phyloP scores from a whole-genome alignment of 2,113 vertebrate species.

The Telmatochromis sp. region DNA sequence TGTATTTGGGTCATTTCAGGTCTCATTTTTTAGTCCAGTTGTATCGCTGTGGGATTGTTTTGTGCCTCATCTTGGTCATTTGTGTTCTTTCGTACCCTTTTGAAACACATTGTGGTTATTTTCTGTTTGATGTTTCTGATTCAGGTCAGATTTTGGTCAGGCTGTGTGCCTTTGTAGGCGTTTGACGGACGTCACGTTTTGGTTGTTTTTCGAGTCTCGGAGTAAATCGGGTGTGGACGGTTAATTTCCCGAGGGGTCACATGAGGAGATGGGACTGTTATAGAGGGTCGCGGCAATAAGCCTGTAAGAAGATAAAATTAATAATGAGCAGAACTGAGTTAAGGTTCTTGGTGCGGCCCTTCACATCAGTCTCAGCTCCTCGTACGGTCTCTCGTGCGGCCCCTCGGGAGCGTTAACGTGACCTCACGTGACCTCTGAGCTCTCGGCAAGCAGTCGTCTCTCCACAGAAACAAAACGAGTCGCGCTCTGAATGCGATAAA shows the following conservation, averaged over 20 bases:
- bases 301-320: background rate
- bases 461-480: background rate
- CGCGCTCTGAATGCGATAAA: background rate
- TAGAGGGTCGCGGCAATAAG: background rate
- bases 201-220: background rate
- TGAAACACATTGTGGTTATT: background rate
- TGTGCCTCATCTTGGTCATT: background rate
- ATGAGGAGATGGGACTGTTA: background rate
- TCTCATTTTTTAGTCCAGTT: background rate
- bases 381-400: rapidly evolving
- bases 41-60: background rate
- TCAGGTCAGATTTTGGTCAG: background rate
- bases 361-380: background rate
- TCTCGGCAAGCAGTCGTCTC: background rate
- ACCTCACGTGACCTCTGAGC: background rate
- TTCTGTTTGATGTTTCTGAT: background rate
- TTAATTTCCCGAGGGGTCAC: background rate
- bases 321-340: background rate
- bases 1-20: background rate
- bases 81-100: background rate
- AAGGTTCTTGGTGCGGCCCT: background rate
- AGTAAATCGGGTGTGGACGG: background rate
- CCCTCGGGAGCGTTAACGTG: background rate
- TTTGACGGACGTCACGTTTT: rapidly evolving
- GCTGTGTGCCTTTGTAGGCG: background rate